A percentile compares a stretch with the other conserved stretches of the same genome.
Conservation (phyloP, 2,113 vertebrate species). For the Falcunculus frontatus region DNA sequence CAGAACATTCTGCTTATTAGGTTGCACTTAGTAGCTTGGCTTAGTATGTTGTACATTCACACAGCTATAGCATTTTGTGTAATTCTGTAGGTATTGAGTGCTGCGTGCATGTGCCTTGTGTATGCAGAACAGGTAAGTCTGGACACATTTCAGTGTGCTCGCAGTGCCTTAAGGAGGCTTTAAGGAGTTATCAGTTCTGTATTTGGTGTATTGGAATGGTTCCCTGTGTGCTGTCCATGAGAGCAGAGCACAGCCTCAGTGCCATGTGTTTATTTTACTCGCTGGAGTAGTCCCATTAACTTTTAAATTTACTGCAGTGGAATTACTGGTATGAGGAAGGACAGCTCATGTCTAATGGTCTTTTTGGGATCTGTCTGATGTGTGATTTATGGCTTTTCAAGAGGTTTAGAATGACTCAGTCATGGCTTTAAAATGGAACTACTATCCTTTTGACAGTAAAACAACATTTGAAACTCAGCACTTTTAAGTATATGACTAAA, state of each 20-base stretch:
- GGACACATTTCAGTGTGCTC: background rate
- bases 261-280: constrained; percentile 33
- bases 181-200: background rate
- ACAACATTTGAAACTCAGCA: background rate
- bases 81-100: background rate
- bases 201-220: background rate
- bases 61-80: background rate
- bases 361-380: constrained; percentile 40
- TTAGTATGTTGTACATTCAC: background rate
- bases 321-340: constrained; percentile 32
- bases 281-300: constrained; percentile 24
- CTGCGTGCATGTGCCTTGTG: background rate
- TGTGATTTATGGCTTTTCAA: constrained; percentile 16
- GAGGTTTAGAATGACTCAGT: constrained; percentile 15
- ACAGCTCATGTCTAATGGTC: constrained; percentile 7
- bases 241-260: background rate
- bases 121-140: background rate
- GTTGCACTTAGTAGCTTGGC: background rate
- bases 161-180: background rate
- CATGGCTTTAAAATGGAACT: background rate
- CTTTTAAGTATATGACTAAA: background rate
- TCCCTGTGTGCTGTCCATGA: background rate
- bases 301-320: constrained; percentile 29
- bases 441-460: constrained; percentile 14
- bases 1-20: background rate